Evolutionary conservation across 2,113 vertebrate genomes (phyloP), one percentile per base, ranked within the genome.

Genomic region (Tragelaphus imberbis): DNA sequence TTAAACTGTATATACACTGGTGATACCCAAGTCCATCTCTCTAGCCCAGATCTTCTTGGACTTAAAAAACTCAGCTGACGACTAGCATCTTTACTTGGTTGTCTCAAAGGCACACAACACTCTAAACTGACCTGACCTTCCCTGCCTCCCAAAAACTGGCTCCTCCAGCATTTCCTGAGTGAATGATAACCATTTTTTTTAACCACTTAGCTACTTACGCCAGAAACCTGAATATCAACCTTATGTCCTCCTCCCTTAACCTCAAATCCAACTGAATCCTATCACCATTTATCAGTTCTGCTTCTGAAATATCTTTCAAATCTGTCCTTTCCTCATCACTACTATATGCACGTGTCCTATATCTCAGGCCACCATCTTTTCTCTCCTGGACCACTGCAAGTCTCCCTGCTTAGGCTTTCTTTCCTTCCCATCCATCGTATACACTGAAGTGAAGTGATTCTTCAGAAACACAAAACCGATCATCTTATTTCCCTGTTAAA

Each of bases 381-480:
- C 30, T 96, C 56, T 92, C 90, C 84, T 77, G 44, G 94, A 81
- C 65, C 51, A 82, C 80, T 65, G 65, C 40, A 84, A 92, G 25
- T 71, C 27, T 79, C 63, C 36, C 23, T 4, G 16, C 12, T 14
- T 30, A 27, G 19, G 25, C 93, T 92, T 27, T 16, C 28, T 85
- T 36, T 82, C 33, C 40, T 44, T 77, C 56, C 61, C 44, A 47
- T 47, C 51, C 40, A 25, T 75, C 33, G 58, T 40, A 59, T 2
- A 93, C 30, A 68, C 36, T 28, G 9, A 95, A 68, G 65, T 71
- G 77, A 96, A 77, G 68, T 56, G 95, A 84, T 56, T 84, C 56
- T 68, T 95, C 23, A 53, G 58, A 97, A 93, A 85, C 44, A 68
- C 21, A 95, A 92, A 89, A 93, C 56, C 15, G 40, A 90, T 65